phyloP scores from a whole-genome alignment of 2,888 invertebrate species.

The Stenoptilia bipunctidactyla region DNA sequence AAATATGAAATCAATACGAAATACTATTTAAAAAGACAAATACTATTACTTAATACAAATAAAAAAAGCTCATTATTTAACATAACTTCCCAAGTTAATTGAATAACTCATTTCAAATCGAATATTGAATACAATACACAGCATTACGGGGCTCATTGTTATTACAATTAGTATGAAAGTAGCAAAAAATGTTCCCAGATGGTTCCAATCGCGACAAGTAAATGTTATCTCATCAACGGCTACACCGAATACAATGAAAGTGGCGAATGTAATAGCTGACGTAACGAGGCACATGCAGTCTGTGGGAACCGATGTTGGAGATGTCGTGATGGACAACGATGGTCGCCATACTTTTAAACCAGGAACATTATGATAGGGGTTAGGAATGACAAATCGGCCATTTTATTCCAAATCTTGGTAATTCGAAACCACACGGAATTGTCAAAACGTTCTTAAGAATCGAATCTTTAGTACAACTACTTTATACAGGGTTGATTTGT shows the following conservation, averaged over 20 bases:
- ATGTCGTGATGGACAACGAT: no score
- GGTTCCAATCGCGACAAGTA: constrained; percentile 27
- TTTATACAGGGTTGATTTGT: no score
- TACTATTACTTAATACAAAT: not conserved
- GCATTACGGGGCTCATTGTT: constrained; percentile 26
- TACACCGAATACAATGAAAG: constrained; percentile 46
- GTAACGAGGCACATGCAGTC: constrained; percentile 20
- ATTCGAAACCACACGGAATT: no score
- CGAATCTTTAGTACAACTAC: no score
- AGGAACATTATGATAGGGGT: no score
- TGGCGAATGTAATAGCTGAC: constrained; percentile 18
- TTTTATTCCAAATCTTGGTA: no score
- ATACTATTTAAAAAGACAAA: not conserved
- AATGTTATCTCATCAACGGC: constrained; percentile 45
- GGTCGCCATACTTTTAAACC: no score
- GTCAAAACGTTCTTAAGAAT: no score
- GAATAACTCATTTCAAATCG: constrained; percentile 12
- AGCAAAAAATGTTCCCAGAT: constrained; percentile 46
- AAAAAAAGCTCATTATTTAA: not conserved
- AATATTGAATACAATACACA: constrained; percentile 21
- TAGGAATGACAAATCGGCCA: no score
- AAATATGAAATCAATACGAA: no score
- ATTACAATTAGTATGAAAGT: constrained; percentile 35
- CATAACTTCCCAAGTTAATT: constrained; percentile 1
- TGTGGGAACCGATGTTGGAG: constrained; percentile 23